These are phyloP conservation scores for Acronicta leporina DNA, from an alignment of 2,888 invertebrate genomes.

Conservation along the genomic window DNA sequence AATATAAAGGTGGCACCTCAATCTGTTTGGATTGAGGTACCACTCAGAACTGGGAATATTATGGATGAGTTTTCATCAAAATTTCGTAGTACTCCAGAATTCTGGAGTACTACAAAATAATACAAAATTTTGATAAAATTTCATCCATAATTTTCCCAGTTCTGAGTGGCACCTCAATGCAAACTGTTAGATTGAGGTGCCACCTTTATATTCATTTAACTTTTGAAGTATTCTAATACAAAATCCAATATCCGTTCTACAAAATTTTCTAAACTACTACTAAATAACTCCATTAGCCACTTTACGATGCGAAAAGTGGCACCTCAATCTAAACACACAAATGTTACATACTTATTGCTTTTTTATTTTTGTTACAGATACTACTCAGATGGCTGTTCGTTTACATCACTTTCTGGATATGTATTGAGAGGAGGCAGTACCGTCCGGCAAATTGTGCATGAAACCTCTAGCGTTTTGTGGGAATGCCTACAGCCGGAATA, in stretches of 20 bases:
- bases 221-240: constrained; percentile 14
- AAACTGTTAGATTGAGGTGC: constrained; percentile 6
- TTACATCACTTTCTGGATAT: constrained; percentile 17
- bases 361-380: constrained; percentile 10
- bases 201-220: constrained; percentile 6
- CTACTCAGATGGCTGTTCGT: constrained; percentile 29
- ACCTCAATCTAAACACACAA: constrained; percentile 20
- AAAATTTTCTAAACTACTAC: constrained; percentile 14
- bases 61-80: constrained; percentile 8
- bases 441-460: constrained; percentile 31
- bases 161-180: constrained; percentile 3
- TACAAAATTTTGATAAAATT: constrained; percentile 8
- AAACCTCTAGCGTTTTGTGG: constrained; percentile 37
- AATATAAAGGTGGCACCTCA: constrained; percentile 5
- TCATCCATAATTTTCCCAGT: constrained; percentile 10
- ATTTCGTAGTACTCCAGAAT: constrained; percentile 2
- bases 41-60: constrained; percentile 8
- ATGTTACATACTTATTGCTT: background rate
- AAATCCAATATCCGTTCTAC: constrained; percentile 15
- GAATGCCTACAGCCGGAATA: constrained; percentile 36
- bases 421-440: constrained; percentile 29
- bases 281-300: constrained; percentile 15
- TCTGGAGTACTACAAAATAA: constrained; percentile 1
- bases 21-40: constrained; percentile 5
- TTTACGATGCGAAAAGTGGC: constrained; percentile 17